phyloP scores from a whole-genome alignment of 2,888 invertebrate species.

The Sylvicola cinctus region DNA sequence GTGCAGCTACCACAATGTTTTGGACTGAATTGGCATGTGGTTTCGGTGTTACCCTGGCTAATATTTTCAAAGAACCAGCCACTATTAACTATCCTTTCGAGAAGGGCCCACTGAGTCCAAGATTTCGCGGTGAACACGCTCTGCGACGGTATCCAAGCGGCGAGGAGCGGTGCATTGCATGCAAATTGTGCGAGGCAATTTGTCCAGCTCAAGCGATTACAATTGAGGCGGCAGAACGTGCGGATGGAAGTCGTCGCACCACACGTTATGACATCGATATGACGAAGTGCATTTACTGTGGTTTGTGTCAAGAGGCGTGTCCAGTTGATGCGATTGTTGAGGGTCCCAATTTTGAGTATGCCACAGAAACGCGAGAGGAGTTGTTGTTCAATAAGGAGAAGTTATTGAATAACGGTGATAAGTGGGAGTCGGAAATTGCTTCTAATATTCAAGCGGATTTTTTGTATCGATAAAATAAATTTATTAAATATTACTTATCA shows the following conservation, averaged over 20 bases:
- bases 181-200: constrained; percentile 97
- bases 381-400: constrained; percentile 98
- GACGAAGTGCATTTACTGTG: constrained; percentile 99
- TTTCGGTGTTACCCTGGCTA: constrained; percentile 59
- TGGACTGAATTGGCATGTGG: constrained; percentile 65
- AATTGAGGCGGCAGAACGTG: constrained; percentile 93
- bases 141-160: constrained; percentile 90
- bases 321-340: constrained; percentile 98
- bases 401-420: constrained; percentile 87
- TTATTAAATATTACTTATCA: too few species aligned
- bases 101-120: constrained; percentile 92
- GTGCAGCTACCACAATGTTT: constrained; percentile 53
- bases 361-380: constrained; percentile 98
- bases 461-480: constrained; percentile 64
- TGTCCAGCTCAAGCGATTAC: constrained; percentile 99
- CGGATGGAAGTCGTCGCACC: constrained; percentile 90
- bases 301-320: constrained; percentile 98
- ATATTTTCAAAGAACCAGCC: constrained; percentile 90
- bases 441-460: constrained; percentile 96
- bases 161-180: constrained; percentile 97
- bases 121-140: constrained; percentile 97
- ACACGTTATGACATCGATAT: constrained; percentile 99
- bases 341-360: constrained; percentile 99
- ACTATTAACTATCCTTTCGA: constrained; percentile 99
- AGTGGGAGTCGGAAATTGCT: constrained; percentile 98